Evolutionary conservation across 2,888 invertebrate species (phyloP).

Genomic region (Macrophya annulata): DNA sequence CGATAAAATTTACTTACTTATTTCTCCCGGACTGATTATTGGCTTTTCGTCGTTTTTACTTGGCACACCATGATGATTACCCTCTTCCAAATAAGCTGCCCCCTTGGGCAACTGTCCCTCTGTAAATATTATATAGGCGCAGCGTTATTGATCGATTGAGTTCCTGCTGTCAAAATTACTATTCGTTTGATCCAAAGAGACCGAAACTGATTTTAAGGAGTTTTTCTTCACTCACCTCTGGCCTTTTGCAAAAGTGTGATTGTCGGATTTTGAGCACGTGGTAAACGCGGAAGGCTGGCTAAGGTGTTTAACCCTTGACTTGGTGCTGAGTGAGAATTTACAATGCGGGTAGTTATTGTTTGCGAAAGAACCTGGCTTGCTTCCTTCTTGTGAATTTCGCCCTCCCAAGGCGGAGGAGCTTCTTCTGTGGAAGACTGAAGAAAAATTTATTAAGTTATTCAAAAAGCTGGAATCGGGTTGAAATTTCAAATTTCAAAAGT

Average conservation of each 20-base stretch:
- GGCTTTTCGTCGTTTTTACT: conserved; percentile 70
- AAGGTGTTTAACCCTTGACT: conserved; percentile 82
- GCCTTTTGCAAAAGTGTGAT: conserved; percentile 94
- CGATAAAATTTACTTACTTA: conserved; percentile 70
- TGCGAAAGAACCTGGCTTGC: conserved; percentile 60
- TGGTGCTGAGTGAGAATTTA: conserved; percentile 83
- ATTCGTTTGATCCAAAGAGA: background rate
- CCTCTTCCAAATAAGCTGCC: conserved; percentile 86
- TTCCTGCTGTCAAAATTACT: background rate
- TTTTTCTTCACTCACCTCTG: conserved; percentile 84
- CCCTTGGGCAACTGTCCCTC: conserved; percentile 92
- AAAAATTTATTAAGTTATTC: background rate
- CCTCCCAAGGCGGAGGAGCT: conserved; percentile 61
- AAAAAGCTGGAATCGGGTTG: background rate
- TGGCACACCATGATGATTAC: conserved; percentile 64
- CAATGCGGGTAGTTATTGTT: conserved; percentile 73
- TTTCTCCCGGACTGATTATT: conserved; percentile 74
- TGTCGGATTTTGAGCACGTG: conserved; percentile 92
- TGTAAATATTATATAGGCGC: conserved; percentile 79
- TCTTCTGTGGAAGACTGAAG: conserved; percentile 56
- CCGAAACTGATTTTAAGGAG: background rate
- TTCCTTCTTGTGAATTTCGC: conserved; percentile 65
- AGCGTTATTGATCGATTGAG: background rate
- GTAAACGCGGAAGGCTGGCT: conserved; percentile 81
- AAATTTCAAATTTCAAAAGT: too few relatives aligned